Base-by-base conservation (phyloP, 2,113 vertebrate species). In the Tiliqua scincoides region DNA sequence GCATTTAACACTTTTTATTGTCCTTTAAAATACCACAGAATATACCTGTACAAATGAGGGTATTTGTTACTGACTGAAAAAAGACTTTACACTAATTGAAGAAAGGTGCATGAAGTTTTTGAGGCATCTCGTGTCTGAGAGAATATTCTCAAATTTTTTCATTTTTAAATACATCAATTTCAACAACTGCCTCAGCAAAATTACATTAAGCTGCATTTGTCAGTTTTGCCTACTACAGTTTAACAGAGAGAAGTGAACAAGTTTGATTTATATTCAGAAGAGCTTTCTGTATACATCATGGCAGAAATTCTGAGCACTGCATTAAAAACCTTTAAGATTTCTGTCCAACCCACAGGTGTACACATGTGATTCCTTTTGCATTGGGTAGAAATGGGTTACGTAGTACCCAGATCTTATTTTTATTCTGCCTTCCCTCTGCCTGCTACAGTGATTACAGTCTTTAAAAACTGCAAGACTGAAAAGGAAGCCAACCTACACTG, bases 381-480 rank as follows among this genome's bases (percentile, higher is more conserved):
- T n/a, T n/a, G n/a, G n/a, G n/a, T n/a, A n/a, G n/a, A n/a, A n/a
- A n/a, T n/a, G n/a, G n/a, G n/a, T 95, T 93, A 92, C 79, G 88
- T 85, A 92, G 88, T 89, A 94, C 96, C 96, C 95, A 91, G 15
- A 91, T 96, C 94, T 94, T 94, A 91, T 93, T 95, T 91, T 95
- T 90, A 90, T 90, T 87, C 87, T 79, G 86, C 93, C 93, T 95
- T 93, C 95, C 94, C 95, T 52, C 1, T 86, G 71, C 91, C 95
- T 95, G 89, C 85, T 93, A 93, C 85, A 86, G 89, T 89, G 96
- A 97, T 97, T 95, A 82, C 87, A 83, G 94, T 97, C 94, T 97
- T 48, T 23, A 87, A 92, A 71, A 94, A 93, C 65, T 93, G 68
- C 91, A 92, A 92, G 90, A 91, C 86, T 92, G 68, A 81, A 93